Base-by-base conservation (phyloP, 2,888 invertebrate species). In the Scaeva pyrastri region DNA sequence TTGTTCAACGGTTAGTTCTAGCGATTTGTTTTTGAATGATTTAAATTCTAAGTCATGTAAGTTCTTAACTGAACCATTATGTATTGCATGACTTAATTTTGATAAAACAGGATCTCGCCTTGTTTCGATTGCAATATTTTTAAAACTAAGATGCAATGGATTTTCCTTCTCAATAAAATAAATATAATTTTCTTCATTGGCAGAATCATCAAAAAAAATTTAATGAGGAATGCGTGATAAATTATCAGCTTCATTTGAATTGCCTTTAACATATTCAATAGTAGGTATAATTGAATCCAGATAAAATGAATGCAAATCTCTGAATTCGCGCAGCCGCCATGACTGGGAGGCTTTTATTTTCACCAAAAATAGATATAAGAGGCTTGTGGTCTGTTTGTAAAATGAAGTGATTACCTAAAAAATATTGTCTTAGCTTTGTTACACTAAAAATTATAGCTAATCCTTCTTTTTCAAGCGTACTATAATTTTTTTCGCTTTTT, bases 1-100 rank as follows among this genome's bases (percentile, higher is more conserved):
- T 12, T 79, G 43, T 43, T 82, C 78, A n/a, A 87, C 82, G 1
- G 78, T 58, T 12, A 87, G 52, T 48, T 88, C 79, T 19, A 48
- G n/a, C 10, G 19, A 56, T 48, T 87, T 86, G 50, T 31, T 70
- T 16, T 43, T 12, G 36, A 74, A 81, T 55, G 73, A 23, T 55
- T n/a, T 70, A 26, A 77, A 70, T 31, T 68, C 52, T 12, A 45
- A 52, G 52, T 50, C 78, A 16, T 62, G 21, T 26, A 86, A 66
- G 7, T 58, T 60, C 12, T 58, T 16, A 48, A 88, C 48, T 48
- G 60, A 68, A 19, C 83, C 86, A 23, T 43, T 74, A 43, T 66
- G 50, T n/a, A 78, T 68, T 31, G 78, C 74, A 41, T 78, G 68
- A 41, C 52, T 21, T 12, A 87, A 45, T 52, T 77, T 77, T 48